A percentile compares a stretch with the other conserved stretches of the same genome.
Conservation (phyloP, 1,140 invertebrate genomes). For the Drosophila ohnishii region DNA sequence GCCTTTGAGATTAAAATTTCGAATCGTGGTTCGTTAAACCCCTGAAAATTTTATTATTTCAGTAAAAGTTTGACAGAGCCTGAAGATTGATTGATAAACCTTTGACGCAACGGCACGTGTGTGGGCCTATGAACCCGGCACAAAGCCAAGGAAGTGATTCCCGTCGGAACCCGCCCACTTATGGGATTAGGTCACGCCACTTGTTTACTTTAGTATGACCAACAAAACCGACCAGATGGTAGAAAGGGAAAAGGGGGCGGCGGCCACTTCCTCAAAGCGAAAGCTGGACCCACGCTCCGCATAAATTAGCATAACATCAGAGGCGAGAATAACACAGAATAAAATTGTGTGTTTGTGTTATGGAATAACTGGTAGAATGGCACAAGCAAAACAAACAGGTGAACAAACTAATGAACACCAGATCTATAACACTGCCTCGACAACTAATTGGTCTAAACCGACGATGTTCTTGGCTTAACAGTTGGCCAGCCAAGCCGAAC, state of each 20-base stretch:
- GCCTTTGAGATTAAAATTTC: slow-evolving; percentile 16
- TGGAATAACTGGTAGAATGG: slow-evolving; percentile 51
- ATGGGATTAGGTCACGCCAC: slow-evolving; percentile 61
- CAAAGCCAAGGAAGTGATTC: slow-evolving; percentile 32
- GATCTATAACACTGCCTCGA: slow-evolving; percentile 14
- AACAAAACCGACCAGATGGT: background rate
- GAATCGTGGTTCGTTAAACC: slow-evolving; percentile 59
- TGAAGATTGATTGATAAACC: slow-evolving; percentile 54
- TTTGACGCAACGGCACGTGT: slow-evolving; percentile 38
- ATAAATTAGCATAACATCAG: slow-evolving; percentile 73
- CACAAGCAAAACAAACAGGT: slow-evolving; percentile 58
- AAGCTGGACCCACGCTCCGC: slow-evolving; percentile 71
- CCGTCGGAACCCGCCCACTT: slow-evolving; percentile 20
- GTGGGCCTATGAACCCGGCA: slow-evolving; percentile 31
- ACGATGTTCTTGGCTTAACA: slow-evolving; percentile 46
- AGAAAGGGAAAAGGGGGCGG: slow-evolving; percentile 8
- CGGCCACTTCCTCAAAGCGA: slow-evolving; percentile 54
- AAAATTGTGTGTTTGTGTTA: slow-evolving; percentile 26
- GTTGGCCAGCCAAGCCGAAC: slow-evolving; percentile 65
- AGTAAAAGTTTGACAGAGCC: slow-evolving; percentile 23
- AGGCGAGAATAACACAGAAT: slow-evolving; percentile 51
- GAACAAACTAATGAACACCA: slow-evolving; percentile 69
- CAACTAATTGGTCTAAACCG: slow-evolving; percentile 48
- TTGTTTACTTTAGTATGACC: slow-evolving; percentile 33
- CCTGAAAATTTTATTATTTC: slow-evolving; percentile 3